Evolutionary conservation across 1,140 invertebrate species (phyloP).

Genomic region (Eupristina koningsbergeri): DNA sequence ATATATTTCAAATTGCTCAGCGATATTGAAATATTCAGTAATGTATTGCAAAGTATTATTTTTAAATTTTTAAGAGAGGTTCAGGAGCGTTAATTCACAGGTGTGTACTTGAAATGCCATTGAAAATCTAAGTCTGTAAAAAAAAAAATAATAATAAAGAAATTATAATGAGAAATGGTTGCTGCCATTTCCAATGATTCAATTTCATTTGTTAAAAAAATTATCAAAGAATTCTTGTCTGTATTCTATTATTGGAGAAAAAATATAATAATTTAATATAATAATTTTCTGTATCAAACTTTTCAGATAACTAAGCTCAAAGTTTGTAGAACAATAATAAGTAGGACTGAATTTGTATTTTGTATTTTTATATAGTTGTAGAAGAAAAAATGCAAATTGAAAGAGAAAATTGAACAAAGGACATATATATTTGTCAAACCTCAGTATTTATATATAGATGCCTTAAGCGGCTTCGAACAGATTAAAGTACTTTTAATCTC

Average conservation of each 20-base stretch:
- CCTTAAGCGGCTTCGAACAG: neutral
- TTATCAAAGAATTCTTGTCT: neutral
- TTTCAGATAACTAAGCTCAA: neutral
- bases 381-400: conserved; percentile 49
- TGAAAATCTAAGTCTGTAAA: neutral
- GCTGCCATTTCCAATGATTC: conserved; percentile 14
- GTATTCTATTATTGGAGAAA: neutral
- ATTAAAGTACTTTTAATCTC: conserved; percentile 11
- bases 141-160: neutral
- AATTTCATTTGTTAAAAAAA: neutral
- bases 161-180: neutral
- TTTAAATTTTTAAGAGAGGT: neutral
- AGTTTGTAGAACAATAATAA: conserved; percentile 43
- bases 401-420: conserved; percentile 4
- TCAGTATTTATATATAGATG: conserved; percentile 30
- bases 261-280: neutral
- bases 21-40: neutral
- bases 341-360: conserved; percentile 66
- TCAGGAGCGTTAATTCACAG: neutral
- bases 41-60: conserved; percentile 16
- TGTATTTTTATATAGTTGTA: conserved; percentile 73
- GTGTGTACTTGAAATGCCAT: neutral
- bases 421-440: neutral
- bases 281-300: neutral
- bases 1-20: neutral